A percentile compares a stretch with the other conserved stretches of the same genome.
These are phyloP conservation scores for Epizoanthus illoricatus DNA, from an alignment of 92 coral and sea anemone species.

Conservation along the genomic window DNA sequence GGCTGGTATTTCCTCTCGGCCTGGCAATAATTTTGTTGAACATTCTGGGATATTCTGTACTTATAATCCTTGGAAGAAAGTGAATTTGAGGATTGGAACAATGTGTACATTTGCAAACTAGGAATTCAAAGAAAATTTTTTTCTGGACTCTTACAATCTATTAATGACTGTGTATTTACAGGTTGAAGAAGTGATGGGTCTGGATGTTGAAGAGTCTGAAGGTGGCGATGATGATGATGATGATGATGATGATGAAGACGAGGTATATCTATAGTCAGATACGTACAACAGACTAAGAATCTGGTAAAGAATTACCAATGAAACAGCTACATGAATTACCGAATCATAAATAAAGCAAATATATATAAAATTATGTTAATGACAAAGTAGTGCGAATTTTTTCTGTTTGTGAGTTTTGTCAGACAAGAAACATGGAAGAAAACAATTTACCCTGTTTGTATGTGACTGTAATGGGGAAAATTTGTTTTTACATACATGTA, in stretches of 20 bases:
- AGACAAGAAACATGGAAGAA: too few species aligned
- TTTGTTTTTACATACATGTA: too few species aligned
- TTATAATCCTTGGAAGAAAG: not conserved
- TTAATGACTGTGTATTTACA: slow-evolving; percentile 13
- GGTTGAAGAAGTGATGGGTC: slow-evolving; percentile 65
- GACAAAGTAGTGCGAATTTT: too few species aligned
- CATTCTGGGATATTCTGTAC: not conserved
- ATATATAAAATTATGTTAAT: too few species aligned
- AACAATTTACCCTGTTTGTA: too few species aligned
- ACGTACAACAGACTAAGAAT: not conserved
- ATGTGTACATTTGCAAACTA: not conserved
- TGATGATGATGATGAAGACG: slow-evolving; percentile 54
- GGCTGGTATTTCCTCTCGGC: not conserved
- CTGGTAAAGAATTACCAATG: too few species aligned
- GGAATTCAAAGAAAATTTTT: not conserved
- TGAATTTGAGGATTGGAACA: too few species aligned
- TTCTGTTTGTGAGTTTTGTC: too few species aligned
- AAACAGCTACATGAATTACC: too few species aligned
- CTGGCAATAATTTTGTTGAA: not conserved
- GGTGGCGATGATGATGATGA: slow-evolving; percentile 47
- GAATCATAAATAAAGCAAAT: too few species aligned
- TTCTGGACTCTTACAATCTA: slow-evolving; percentile 2
- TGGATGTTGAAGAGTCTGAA: slow-evolving; percentile 62
- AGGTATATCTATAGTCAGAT: slow-evolving; percentile 22
- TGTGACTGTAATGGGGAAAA: too few species aligned